A percentile compares a stretch with the other conserved stretches of the same genome.
Evolutionary conservation across 2,888 invertebrate species (phyloP).

Genomic region (Hypselothyrea guttata): DNA sequence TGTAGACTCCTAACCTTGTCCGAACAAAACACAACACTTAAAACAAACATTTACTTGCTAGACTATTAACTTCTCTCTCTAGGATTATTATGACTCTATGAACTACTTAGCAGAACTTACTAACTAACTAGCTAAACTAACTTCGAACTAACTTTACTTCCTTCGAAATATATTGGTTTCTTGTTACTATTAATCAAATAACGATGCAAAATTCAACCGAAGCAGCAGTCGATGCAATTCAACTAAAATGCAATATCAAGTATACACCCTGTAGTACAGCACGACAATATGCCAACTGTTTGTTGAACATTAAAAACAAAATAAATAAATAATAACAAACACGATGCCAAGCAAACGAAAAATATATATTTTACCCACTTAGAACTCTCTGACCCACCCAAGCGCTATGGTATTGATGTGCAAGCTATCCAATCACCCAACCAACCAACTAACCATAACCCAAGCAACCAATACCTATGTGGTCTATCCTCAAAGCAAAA

Average conservation of each 20-base stretch:
- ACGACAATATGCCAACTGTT: slow-evolving; percentile 32
- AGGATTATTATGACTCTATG: slow-evolving; percentile 18
- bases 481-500: neutral
- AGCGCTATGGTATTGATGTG: slow-evolving; percentile 11
- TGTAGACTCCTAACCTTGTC: slow-evolving; percentile 23
- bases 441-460: neutral
- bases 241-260: slow-evolving; percentile 2
- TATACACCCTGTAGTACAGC: slow-evolving; percentile 3
- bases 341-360: slow-evolving; percentile 41
- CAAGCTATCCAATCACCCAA: neutral
- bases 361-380: slow-evolving; percentile 39
- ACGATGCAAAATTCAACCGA: slow-evolving; percentile 8
- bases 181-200: slow-evolving; percentile 25
- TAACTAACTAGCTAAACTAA: slow-evolving; percentile 10
- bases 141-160: slow-evolving; percentile 27
- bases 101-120: slow-evolving; percentile 10
- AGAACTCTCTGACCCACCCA: slow-evolving; percentile 55
- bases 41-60: neutral
- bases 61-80: slow-evolving; percentile 15
- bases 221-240: slow-evolving; percentile 4
- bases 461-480: slow-evolving; percentile 1
- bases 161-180: slow-evolving; percentile 61
- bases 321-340: too few species aligned
- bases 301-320: too few species aligned
- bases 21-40: slow-evolving; percentile 19